Evolutionary conservation across 1,140 invertebrate species (phyloP).

Genomic region (Nephotettix cincticeps): DNA sequence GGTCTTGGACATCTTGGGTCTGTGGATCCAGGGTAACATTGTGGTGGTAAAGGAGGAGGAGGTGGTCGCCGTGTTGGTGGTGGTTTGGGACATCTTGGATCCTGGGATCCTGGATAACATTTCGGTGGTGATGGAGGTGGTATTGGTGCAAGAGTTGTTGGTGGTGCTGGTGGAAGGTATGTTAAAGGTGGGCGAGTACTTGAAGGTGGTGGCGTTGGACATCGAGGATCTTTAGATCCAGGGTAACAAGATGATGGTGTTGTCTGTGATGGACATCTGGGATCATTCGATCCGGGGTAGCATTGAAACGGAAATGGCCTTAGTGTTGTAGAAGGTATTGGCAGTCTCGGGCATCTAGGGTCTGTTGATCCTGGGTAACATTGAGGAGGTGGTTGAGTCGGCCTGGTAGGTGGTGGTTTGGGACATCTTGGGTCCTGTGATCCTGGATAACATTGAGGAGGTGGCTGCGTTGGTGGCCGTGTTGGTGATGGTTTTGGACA

Average conservation of each 20-base stretch:
- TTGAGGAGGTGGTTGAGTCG: constrained; percentile 31
- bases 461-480: constrained; percentile 28
- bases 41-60: too few relatives aligned
- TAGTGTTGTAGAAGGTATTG: constrained; percentile 34
- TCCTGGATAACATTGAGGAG: constrained; percentile 41
- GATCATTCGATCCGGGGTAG: constrained; percentile 42
- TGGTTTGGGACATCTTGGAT: constrained; percentile 41
- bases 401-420: constrained; percentile 39
- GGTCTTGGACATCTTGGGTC: constrained; percentile 44
- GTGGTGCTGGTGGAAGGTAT: too few relatives aligned
- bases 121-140: too few relatives aligned
- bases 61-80: constrained; percentile 41
- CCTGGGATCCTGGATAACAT: constrained; percentile 43
- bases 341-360: constrained; percentile 42
- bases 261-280: constrained; percentile 40
- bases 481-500: constrained; percentile 41
- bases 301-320: constrained; percentile 28
- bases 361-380: constrained; percentile 47
- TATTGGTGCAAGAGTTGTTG: too few relatives aligned
- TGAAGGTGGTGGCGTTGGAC: constrained; percentile 37
- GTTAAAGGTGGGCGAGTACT: too few relatives aligned
- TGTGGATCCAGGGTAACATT: constrained; percentile 41
- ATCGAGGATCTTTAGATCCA: constrained; percentile 46
- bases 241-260: constrained; percentile 41
- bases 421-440: constrained; percentile 45